phyloP scores from a whole-genome alignment of 2,888 invertebrate species.

The Alsophila aescularia region DNA sequence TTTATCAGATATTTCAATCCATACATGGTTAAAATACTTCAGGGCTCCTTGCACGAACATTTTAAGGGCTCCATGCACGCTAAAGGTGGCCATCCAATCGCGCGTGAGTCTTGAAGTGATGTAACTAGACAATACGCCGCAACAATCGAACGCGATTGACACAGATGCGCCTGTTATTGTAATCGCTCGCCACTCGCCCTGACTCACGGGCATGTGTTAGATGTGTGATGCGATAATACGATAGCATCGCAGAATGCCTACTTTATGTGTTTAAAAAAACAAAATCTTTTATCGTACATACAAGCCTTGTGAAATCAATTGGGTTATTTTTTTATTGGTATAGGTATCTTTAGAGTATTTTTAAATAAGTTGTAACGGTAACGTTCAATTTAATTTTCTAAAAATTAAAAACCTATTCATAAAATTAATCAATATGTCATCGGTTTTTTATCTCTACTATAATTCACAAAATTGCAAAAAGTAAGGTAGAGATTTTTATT shows the following conservation, averaged over 20 bases:
- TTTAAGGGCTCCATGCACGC: background rate
- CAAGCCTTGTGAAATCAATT: too few species aligned
- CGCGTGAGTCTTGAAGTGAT: background rate
- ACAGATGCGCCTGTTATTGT: constrained; percentile 31
- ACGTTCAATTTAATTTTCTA: too few species aligned
- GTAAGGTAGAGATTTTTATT: background rate
- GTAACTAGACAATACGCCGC: background rate
- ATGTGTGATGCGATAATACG: too few species aligned
- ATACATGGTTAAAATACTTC: too few species aligned
- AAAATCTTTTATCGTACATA: too few species aligned
- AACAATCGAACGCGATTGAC: constrained; percentile 33
- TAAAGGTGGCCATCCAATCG: background rate
- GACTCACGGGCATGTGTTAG: background rate
- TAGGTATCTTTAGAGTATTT: too few species aligned
- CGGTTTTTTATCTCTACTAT: background rate
- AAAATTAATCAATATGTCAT: too few species aligned
- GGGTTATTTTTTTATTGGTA: too few species aligned
- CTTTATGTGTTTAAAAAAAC: background rate
- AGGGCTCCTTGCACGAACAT: too few species aligned
- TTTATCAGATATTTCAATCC: too few species aligned
- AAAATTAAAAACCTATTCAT: too few species aligned
- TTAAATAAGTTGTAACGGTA: too few species aligned
- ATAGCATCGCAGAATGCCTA: background rate
- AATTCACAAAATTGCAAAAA: background rate
- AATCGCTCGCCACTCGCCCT: background rate